Evolutionary conservation across 2,113 vertebrate species (phyloP).

Genomic region (Ia io): DNA sequence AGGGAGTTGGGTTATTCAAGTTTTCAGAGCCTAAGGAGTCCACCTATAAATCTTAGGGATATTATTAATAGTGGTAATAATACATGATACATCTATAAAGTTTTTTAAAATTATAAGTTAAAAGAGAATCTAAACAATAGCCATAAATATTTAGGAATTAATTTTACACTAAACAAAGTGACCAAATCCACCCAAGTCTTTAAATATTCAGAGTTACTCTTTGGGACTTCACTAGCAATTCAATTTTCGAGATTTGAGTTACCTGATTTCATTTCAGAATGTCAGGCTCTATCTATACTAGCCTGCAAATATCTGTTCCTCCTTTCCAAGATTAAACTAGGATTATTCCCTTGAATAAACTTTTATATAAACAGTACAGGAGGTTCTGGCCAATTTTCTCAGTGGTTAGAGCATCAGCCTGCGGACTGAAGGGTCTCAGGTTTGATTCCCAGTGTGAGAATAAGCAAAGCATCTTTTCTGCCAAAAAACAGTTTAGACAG

Average conservation of each 20-base stretch:
- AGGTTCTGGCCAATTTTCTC: not conserved
- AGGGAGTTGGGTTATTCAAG: not conserved
- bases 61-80: not conserved
- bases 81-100: not conserved
- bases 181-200: not conserved
- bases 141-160: slow-evolving; percentile 47
- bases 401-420: no score
- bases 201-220: not conserved
- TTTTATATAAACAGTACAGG: not conserved
- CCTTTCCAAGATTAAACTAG: not conserved
- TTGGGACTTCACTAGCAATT: not conserved
- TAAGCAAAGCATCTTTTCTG: no score
- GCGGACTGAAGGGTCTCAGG: no score
- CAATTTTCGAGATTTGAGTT: not conserved
- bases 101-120: not conserved
- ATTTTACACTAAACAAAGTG: not conserved
- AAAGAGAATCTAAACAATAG: not conserved
- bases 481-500: no score
- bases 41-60: not conserved
- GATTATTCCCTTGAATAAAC: not conserved
- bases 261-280: not conserved
- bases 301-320: not conserved
- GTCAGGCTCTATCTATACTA: not conserved
- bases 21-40: not conserved
- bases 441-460: no score